Conservation (phyloP, 2,797 vertebrate genomes). For the Anguilla anguilla region DNA sequence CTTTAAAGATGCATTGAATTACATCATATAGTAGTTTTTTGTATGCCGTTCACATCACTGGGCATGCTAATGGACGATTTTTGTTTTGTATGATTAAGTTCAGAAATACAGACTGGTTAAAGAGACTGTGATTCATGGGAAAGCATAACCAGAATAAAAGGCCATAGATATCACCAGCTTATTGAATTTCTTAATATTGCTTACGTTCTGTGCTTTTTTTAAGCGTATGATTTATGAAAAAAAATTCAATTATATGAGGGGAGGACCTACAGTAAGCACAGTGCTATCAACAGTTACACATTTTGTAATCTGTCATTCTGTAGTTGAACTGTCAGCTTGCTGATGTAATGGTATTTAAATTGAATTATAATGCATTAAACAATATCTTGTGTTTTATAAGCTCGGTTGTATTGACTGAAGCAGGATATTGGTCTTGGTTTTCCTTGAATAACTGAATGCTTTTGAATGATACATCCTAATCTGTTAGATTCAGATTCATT, state of each 20-base stretch:
- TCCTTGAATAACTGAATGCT: conserved; percentile 41
- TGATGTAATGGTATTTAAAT: conserved; percentile 67
- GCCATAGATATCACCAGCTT: background rate
- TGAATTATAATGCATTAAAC: conserved; percentile 69
- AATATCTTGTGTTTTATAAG: conserved; percentile 59
- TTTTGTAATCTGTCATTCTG: conserved; percentile 60
- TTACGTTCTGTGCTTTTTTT: background rate
- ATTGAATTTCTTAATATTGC: conserved; percentile 10
- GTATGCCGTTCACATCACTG: background rate
- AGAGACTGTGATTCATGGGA: conserved; percentile 6
- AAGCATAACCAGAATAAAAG: background rate
- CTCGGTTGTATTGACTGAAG: conserved; percentile 52
- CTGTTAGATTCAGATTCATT: conserved; percentile 57
- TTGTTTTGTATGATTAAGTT: background rate
- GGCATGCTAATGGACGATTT: background rate
- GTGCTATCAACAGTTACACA: conserved; percentile 53
- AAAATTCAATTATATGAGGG: conserved; percentile 6
- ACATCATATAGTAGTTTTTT: background rate
- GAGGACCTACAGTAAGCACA: conserved; percentile 48
- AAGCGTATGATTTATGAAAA: background rate
- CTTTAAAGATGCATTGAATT: background rate
- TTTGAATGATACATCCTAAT: conserved; percentile 58
- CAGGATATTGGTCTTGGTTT: conserved; percentile 61
- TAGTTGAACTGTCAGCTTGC: conserved; percentile 61
- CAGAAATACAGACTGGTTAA: background rate